Percentiles rank a stretch among this genome's conserved stretches.
These are phyloP conservation scores for Drosophila mayaguana DNA, from an alignment of 2,888 invertebrate species.

Conservation along the genomic window DNA sequence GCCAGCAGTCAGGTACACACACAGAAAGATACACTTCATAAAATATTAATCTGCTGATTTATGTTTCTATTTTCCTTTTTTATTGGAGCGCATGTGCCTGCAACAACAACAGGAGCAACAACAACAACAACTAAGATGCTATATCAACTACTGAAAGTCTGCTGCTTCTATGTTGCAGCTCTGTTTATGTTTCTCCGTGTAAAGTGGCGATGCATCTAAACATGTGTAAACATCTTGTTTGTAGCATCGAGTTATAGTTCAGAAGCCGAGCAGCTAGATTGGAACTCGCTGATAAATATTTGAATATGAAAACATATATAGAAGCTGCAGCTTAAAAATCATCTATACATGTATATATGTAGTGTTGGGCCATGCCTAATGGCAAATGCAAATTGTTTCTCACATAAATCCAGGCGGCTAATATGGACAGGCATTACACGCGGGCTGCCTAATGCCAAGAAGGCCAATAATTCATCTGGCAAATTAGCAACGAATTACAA, in stretches of 20 bases:
- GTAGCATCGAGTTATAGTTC: conserved; percentile 3
- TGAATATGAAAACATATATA: background rate
- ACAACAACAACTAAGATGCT: conserved; percentile 15
- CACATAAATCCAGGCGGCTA: conserved; percentile 70
- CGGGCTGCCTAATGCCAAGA: background rate
- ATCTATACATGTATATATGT: background rate
- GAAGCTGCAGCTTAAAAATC: too few species aligned
- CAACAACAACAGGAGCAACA: conserved; percentile 40
- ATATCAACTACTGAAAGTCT: conserved; percentile 3
- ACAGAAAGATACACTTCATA: conserved; percentile 76
- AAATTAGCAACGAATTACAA: conserved; percentile 83
- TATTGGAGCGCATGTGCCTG: conserved; percentile 61
- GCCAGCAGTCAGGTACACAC: conserved; percentile 41
- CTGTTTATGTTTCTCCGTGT: conserved; percentile 58
- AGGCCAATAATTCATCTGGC: conserved; percentile 33
- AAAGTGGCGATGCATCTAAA: conserved; percentile 55
- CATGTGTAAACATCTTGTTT: conserved; percentile 54
- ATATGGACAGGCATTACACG: conserved; percentile 36
- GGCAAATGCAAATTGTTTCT: conserved; percentile 55
- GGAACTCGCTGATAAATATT: background rate
- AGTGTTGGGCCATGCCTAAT: background rate
- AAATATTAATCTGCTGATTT: conserved; percentile 81
- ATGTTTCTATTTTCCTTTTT: conserved; percentile 78
- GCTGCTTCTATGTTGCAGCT: conserved; percentile 22
- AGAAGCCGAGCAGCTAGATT: conserved; percentile 16